Evolutionary conservation across 2,113 vertebrate genomes (phyloP).

Genomic region (Corydoras sp.): DNA sequence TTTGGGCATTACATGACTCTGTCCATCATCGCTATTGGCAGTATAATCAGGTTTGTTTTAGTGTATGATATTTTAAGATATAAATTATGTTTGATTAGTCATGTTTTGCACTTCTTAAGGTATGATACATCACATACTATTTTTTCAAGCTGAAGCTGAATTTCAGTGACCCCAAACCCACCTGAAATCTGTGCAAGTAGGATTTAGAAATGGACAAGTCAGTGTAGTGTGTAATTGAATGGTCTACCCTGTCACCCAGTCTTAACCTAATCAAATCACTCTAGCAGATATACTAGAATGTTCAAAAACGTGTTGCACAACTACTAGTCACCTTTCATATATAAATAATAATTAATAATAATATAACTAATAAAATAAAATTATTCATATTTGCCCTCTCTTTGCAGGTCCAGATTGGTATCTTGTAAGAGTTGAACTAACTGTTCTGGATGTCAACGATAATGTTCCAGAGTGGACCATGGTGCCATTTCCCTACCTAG

Average conservation of each 20-base stretch:
- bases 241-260: neutral
- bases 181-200: conserved; percentile 21
- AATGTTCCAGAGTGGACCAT: conserved; percentile 78
- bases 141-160: neutral
- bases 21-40: too few relatives aligned
- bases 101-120: too few relatives aligned
- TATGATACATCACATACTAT: too few relatives aligned
- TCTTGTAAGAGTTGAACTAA: conserved; percentile 49
- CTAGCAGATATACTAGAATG: neutral
- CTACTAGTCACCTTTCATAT: neutral
- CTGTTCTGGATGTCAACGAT: conserved; percentile 74
- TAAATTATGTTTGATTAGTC: too few relatives aligned
- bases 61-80: too few relatives aligned
- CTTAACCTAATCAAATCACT: neutral
- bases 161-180: conserved; percentile 21
- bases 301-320: neutral
- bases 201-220: neutral
- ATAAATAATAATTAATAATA: neutral
- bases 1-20: too few relatives aligned
- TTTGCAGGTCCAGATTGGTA: conserved; percentile 76
- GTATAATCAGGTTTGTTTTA: too few relatives aligned
- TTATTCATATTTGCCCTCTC: neutral
- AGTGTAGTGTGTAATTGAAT: neutral
- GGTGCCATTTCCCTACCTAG: conserved; percentile 72
- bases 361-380: too few relatives aligned